Percentiles rank a stretch among this genome's conserved stretches.
Evolutionary conservation across 2,113 vertebrate genomes (phyloP).

Genomic region (Chionomys nivalis): DNA sequence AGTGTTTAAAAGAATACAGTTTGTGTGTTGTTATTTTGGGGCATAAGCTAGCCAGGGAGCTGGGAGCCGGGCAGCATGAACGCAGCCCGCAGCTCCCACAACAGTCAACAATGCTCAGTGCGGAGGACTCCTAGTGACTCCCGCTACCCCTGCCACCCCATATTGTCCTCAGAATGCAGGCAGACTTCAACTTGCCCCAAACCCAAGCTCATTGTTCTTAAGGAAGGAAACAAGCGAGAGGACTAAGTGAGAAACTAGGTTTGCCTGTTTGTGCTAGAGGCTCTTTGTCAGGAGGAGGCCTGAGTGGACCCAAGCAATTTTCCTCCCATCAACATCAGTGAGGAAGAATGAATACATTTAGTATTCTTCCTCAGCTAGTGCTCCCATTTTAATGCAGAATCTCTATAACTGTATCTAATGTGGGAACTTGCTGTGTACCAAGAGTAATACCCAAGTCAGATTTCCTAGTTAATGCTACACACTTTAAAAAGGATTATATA

Average conservation of each 20-base stretch:
- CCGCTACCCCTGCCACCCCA: background rate
- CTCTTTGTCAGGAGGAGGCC: background rate
- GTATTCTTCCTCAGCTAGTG: background rate
- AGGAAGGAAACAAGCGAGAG: background rate
- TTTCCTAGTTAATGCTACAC: background rate
- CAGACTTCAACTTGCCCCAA: background rate
- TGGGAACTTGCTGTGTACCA: background rate
- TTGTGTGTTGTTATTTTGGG: too few relatives aligned
- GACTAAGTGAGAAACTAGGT: background rate
- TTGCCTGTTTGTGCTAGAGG: background rate
- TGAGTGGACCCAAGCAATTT: background rate
- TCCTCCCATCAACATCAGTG: background rate
- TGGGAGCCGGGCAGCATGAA: too few relatives aligned
- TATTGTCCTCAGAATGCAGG: conserved; percentile 5
- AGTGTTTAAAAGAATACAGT: too few relatives aligned
- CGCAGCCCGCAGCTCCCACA: too few relatives aligned
- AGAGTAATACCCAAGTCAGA: background rate
- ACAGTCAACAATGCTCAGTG: too few relatives aligned
- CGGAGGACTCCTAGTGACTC: background rate
- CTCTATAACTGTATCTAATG: background rate
- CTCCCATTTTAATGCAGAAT: background rate
- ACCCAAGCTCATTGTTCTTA: background rate
- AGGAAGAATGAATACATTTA: background rate
- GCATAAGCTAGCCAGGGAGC: too few relatives aligned
- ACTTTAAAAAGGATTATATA: background rate